phyloP scores from a whole-genome alignment of 2,797 vertebrate species.

The Chaetophractus vellerosus region DNA sequence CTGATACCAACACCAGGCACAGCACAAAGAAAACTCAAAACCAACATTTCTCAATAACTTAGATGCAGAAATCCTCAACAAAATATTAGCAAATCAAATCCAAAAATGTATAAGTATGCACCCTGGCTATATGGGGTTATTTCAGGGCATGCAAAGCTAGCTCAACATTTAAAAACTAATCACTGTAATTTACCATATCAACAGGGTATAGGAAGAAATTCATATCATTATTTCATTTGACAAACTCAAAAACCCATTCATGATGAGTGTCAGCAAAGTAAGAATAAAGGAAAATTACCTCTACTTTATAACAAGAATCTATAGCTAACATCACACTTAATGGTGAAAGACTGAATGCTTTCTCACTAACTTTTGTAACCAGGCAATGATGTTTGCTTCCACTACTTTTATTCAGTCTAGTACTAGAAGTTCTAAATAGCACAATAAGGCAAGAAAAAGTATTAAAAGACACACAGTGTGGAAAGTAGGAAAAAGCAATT shows the following conservation, averaged over 20 bases:
- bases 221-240: neutral
- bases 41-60: neutral
- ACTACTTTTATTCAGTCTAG: neutral
- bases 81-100: neutral
- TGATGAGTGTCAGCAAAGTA: too few species aligned
- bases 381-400: neutral
- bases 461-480: neutral
- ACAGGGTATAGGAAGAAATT: neutral
- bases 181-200: neutral
- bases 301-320: too few species aligned
- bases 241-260: neutral
- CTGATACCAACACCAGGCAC: neutral
- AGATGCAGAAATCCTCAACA: neutral
- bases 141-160: neutral
- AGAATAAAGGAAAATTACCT: too few species aligned
- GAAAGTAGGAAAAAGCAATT: neutral
- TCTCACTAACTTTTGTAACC: neutral
- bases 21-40: neutral
- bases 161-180: neutral
- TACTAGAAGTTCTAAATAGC: neutral
- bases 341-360: neutral
- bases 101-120: neutral
- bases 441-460: neutral
- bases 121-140: neutral
- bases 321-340: too few species aligned